Conservation (phyloP, 2,797 vertebrate genomes). For the Australoheros facetus region DNA sequence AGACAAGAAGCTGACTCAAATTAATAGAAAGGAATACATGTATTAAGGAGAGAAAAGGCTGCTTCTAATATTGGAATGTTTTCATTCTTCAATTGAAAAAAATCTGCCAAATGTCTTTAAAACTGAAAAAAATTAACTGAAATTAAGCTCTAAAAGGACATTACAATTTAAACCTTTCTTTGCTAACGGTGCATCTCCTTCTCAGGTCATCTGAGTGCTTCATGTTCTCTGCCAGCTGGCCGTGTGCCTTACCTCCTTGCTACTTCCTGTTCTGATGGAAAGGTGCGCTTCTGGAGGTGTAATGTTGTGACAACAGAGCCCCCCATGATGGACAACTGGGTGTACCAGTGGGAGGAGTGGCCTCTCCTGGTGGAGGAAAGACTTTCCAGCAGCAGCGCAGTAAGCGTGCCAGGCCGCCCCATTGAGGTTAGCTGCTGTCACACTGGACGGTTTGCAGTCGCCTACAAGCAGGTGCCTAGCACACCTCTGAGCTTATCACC, state of each 20-base stretch:
- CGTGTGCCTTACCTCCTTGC: conserved; percentile 94
- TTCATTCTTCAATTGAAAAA: no score
- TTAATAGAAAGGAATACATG: not conserved
- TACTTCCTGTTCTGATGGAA: conserved; percentile 94
- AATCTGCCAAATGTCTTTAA: not conserved
- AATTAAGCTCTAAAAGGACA: not conserved
- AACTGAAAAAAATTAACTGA: not conserved
- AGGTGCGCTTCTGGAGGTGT: conserved; percentile 95
- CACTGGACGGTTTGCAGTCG: conserved; percentile 93
- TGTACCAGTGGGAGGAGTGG: conserved; percentile 96
- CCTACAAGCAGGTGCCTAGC: conserved; percentile 82
- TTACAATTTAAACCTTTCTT: not conserved
- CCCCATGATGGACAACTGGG: conserved; percentile 48
- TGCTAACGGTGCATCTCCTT: conserved; percentile 20
- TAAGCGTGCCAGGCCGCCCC: conserved; percentile 87
- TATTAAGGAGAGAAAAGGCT: not conserved
- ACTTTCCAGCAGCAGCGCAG: conserved; percentile 83
- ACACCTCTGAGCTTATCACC: conserved; percentile 53
- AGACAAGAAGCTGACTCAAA: not conserved
- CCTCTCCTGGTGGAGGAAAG: conserved; percentile 91
- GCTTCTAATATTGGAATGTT: not conserved
- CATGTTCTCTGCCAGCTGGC: conserved; percentile 91
- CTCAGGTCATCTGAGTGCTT: conserved; percentile 93
- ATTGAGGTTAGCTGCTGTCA: conserved; percentile 94
- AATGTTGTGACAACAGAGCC: conserved; percentile 66